Percentiles rank a stretch among this genome's conserved stretches.
Conservation (phyloP, 2,113 vertebrate genomes). For the Tetrax tetrax region DNA sequence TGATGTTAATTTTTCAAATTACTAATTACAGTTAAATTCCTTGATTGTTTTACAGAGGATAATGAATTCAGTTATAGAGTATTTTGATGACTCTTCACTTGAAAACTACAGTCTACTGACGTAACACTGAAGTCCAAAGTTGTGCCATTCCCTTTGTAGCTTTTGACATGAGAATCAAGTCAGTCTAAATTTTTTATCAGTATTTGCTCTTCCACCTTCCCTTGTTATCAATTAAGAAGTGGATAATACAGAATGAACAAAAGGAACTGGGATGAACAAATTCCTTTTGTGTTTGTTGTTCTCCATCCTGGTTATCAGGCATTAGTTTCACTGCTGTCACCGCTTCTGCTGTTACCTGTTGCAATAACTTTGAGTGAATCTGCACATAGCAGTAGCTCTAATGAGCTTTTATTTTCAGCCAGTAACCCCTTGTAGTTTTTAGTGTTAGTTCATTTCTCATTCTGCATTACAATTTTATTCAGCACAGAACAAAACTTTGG, state of each 20-base stretch:
- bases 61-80: neutral
- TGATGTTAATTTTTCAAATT: constrained; percentile 17
- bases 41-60: neutral
- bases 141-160: neutral
- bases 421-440: neutral
- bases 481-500: neutral
- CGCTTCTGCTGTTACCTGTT: neutral
- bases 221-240: neutral
- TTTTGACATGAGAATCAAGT: neutral
- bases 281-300: neutral
- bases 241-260: neutral
- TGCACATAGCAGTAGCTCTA: neutral
- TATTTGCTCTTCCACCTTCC: neutral
- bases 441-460: neutral
- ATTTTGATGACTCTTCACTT: neutral
- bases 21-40: neutral
- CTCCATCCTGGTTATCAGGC: neutral
- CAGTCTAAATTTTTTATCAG: neutral
- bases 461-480: neutral
- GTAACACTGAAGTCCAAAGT: neutral
- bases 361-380: neutral
- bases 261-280: neutral
- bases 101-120: neutral
- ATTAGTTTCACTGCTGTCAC: neutral
- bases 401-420: neutral